Percentiles rank a stretch among this genome's conserved stretches.
These are phyloP conservation scores for Gymnoscopelus braueri DNA, from an alignment of 2,797 vertebrate species.

Conservation along the genomic window DNA sequence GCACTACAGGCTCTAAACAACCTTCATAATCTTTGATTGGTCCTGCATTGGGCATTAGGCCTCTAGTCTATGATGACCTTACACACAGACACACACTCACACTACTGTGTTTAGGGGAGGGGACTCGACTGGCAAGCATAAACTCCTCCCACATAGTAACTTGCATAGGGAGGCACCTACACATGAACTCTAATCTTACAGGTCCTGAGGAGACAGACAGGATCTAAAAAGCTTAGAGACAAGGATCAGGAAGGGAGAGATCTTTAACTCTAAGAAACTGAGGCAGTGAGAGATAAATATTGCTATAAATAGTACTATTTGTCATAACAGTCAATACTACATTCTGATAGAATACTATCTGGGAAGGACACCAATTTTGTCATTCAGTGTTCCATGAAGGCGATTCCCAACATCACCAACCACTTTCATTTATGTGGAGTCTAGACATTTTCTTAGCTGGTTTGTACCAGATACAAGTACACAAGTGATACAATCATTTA, in stretches of 20 bases:
- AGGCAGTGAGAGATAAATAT: background rate
- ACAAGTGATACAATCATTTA: no score
- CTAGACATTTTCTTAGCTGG: no score
- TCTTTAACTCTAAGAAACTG: background rate
- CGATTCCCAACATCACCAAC: background rate
- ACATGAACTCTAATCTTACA: constrained; percentile 32
- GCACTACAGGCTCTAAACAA: background rate
- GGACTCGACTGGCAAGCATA: constrained; percentile 48
- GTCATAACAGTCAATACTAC: no score
- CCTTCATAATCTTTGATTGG: background rate
- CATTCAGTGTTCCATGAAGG: no score
- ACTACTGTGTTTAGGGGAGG: constrained; percentile 51
- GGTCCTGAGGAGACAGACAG: constrained; percentile 7
- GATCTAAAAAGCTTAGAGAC: constrained; percentile 29
- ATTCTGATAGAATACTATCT: no score
- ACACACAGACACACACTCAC: constrained; percentile 14
- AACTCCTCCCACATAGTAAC: constrained; percentile 39
- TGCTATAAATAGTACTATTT: no score
- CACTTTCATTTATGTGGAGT: no score
- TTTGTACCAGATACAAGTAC: no score
- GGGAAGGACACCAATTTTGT: no score
- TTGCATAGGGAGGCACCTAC: constrained; percentile 5
- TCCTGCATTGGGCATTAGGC: constrained; percentile 18
- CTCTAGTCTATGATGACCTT: constrained; percentile 17
- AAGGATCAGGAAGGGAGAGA: constrained; percentile 18